Conservation (phyloP, 2,797 vertebrate species). For the Myiotriccus ornatus region DNA sequence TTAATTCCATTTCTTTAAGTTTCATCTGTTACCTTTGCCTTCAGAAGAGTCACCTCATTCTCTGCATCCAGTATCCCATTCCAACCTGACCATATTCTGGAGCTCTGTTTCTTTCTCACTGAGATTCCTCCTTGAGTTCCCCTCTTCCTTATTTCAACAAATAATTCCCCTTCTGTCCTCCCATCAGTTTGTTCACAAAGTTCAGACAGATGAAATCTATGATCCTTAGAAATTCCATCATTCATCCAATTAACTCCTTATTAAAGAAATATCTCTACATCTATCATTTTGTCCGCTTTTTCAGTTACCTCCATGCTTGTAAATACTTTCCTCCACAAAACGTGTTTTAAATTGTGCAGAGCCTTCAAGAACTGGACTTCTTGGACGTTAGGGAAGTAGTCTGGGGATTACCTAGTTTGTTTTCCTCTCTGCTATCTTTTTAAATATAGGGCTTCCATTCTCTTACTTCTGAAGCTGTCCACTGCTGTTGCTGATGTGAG, state of each 20-base stretch:
- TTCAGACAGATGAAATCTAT: background rate
- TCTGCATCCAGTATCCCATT: background rate
- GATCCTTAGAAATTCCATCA: background rate
- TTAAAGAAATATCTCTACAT: background rate
- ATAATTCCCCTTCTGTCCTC: background rate
- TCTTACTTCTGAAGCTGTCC: background rate
- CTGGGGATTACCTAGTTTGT: background rate
- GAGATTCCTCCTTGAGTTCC: background rate
- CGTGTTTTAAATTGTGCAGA: background rate
- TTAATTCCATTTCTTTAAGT: background rate
- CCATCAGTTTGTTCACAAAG: background rate
- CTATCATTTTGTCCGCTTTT: background rate
- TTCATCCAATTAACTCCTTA: background rate
- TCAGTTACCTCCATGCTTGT: background rate
- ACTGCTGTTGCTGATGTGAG: background rate
- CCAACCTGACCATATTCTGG: background rate
- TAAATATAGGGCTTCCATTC: background rate
- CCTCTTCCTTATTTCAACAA: background rate
- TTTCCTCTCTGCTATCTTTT: background rate
- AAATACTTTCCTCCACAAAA: background rate
- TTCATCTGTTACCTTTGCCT: background rate
- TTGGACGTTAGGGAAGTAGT: background rate
- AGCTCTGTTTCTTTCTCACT: background rate
- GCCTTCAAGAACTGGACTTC: background rate
- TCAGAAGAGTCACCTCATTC: background rate